Percentiles rank a stretch among this genome's conserved stretches.
phyloP scores from a whole-genome alignment of 1,140 invertebrate species.

The Rhagoletis pomonella region DNA sequence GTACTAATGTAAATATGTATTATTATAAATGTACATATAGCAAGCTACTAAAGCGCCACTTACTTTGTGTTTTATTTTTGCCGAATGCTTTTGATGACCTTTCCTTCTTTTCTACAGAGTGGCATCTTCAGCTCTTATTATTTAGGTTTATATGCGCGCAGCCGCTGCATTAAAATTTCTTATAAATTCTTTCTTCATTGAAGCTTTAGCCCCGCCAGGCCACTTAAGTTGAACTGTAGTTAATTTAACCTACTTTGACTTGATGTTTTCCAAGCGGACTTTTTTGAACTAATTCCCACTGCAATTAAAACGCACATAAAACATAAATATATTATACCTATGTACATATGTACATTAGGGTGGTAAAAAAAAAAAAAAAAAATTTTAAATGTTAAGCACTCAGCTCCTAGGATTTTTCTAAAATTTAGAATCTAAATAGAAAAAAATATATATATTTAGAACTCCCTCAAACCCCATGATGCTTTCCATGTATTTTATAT shows the following conservation, averaged over 20 bases:
- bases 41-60: neutral
- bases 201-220: neutral
- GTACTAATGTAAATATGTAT: neutral
- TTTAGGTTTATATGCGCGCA: neutral
- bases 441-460: too few species aligned
- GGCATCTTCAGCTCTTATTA: neutral
- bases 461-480: too few species aligned
- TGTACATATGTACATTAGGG: neutral
- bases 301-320: neutral
- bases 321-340: neutral
- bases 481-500: too few species aligned
- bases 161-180: neutral
- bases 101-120: neutral
- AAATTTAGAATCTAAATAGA: too few species aligned
- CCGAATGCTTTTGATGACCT: neutral
- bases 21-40: too few species aligned
- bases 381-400: too few species aligned
- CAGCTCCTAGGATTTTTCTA: too few species aligned
- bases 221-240: neutral
- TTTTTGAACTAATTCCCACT: constrained; percentile 5
- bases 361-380: too few species aligned
- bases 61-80: neutral
- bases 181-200: neutral
- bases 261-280: neutral
- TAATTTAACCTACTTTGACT: constrained; percentile 1